Base-by-base conservation (phyloP, 2,113 vertebrate species). In the Anolis carolinensis region DNA sequence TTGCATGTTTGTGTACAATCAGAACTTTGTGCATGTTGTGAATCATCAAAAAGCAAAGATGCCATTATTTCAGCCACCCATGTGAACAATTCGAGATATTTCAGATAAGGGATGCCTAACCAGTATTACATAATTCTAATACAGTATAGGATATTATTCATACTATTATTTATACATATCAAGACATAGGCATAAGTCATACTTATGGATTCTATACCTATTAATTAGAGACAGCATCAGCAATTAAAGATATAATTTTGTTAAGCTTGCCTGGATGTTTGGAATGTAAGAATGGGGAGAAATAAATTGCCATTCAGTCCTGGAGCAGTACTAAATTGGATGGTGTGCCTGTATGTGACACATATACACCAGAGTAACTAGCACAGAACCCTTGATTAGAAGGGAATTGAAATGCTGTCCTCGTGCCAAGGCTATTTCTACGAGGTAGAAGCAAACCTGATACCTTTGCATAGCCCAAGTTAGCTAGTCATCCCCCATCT, bases 391-490 rank as follows among this genome's bases (percentile, higher is more conserved):
- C 16, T 74, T 72, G 68, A 44, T 55, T 68, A 55, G 39, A 27
- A 50, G n/a, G 30, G 39, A 59, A 34, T 25, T 34, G 59, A 73
- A 36, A 84, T 23, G 8, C 39, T 71, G 55, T 8, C n/a, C 59
- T 67, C 27, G 1, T 68, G 71, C 48, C 63, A 59, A 52, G 39
- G 74, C 13, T 71, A 48, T 13, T 82, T 85, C 55, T 32, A 59
- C 0, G 0, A 72, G 78, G 73, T 34, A 77, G 76, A 87, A 88
- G 86, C 86, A 90, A 93, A 94, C 81, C 86, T 89, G 93, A 93
- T 91, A 92, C 93, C n/a, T 0, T 88, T 86, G 83, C 86, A 81
- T 74, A 72, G 30, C 30, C 79, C 85, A 87, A 89, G 89, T 72
- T 87, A 62, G 48, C 87, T 3, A 85, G 85, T 91, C 88, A 65